Evolutionary conservation across 92 coral and sea anemone genomes (phyloP).

Genomic region (Phenganax stokvisi): DNA sequence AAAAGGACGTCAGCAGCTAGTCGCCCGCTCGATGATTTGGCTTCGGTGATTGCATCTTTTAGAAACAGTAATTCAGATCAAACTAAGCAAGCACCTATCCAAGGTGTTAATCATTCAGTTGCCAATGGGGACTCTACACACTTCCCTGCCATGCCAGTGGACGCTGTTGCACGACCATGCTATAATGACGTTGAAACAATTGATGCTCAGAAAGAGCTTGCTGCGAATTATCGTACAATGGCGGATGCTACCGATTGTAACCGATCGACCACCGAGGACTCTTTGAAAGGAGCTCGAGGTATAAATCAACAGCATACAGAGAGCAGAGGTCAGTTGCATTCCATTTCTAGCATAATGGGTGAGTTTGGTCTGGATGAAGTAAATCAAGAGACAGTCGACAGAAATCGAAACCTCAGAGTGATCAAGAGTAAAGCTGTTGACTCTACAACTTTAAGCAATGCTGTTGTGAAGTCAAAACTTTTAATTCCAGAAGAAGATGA

Average conservation of each 20-base stretch:
- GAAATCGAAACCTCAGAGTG: no score
- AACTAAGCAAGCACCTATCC: neutral
- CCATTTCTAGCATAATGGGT: neutral
- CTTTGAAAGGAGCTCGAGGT: neutral
- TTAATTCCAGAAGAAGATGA: neutral
- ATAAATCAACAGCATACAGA: neutral
- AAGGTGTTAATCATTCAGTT: neutral
- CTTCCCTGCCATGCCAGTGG: neutral
- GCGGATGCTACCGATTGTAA: neutral
- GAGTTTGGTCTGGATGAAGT: neutral
- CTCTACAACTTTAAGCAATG: neutral
- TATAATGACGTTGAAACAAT: neutral
- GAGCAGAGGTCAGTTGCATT: neutral
- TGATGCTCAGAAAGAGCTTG: neutral
- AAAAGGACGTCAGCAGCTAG: neutral
- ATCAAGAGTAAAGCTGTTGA: neutral
- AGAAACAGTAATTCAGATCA: neutral
- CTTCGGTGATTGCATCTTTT: constrained; percentile 23
- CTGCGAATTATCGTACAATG: neutral
- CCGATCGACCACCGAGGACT: neutral
- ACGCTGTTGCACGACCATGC: neutral
- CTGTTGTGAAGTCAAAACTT: constrained; percentile 15
- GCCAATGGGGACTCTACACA: neutral
- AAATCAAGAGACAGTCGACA: neutral
- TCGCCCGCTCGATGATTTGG: constrained; percentile 23